A percentile compares a stretch with the other conserved stretches of the same genome.
Conservation (phyloP, 2,888 invertebrate genomes). For the Ommatoiulus sabulosus region DNA sequence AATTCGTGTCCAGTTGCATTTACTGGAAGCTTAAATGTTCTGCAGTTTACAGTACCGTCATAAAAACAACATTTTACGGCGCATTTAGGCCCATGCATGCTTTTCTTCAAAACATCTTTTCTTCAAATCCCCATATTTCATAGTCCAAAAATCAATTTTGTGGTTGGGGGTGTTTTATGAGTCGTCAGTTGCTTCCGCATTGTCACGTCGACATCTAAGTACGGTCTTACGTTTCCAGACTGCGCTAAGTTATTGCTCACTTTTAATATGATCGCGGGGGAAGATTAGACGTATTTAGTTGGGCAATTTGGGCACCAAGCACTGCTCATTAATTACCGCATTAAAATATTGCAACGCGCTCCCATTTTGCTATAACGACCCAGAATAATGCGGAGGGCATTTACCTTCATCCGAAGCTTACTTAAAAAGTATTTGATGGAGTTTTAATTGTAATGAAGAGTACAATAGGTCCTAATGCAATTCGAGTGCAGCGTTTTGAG, state of each 20-base stretch:
- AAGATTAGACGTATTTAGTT: not conserved
- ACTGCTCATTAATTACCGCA: slow-evolving; percentile 2
- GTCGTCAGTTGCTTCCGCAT: slow-evolving; percentile 7
- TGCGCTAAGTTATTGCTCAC: not conserved
- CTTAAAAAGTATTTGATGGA: not conserved
- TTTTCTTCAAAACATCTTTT: not conserved
- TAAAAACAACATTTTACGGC: not conserved
- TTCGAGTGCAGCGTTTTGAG: not conserved
- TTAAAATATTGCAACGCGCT: slow-evolving; percentile 6
- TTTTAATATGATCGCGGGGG: not conserved
- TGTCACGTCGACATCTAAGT: not conserved
- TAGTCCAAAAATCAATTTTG: slow-evolving; percentile 29
- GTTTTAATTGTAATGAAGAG: not conserved
- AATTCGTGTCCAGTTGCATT: too few species aligned
- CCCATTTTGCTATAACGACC: not conserved
- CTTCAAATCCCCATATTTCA: not conserved
- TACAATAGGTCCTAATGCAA: not conserved
- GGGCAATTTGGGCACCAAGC: not conserved
- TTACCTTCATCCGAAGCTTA: not conserved
- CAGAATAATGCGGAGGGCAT: not conserved
- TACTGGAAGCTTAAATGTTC: not conserved
- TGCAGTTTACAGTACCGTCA: not conserved
- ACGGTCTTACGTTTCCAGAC: not conserved
- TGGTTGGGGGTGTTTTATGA: not conserved
- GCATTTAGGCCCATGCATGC: not conserved